Evolutionary conservation across 1,140 invertebrate species (phyloP).

Genomic region (Matsumurasca onukii): DNA sequence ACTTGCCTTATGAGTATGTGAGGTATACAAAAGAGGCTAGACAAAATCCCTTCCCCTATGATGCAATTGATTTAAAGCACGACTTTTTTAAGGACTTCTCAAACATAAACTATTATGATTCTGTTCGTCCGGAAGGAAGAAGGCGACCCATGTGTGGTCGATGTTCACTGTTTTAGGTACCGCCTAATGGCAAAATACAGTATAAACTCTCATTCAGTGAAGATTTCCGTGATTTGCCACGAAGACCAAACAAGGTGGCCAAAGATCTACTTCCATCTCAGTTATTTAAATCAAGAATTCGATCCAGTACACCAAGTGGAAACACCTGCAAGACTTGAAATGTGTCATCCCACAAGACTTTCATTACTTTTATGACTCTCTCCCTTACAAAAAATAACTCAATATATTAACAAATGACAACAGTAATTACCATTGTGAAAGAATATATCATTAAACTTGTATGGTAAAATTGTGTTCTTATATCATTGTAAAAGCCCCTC

Average conservation of each 20-base stretch:
- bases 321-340: conserved; percentile 33
- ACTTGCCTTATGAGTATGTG: conserved; percentile 39
- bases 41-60: conserved; percentile 29
- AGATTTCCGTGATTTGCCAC: conserved; percentile 28
- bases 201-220: conserved; percentile 38
- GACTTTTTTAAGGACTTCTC: conserved; percentile 31
- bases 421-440: conserved; percentile 4
- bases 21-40: conserved; percentile 35
- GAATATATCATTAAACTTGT: neutral
- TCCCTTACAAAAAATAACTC: conserved; percentile 25
- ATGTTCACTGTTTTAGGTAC: conserved; percentile 36
- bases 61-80: conserved; percentile 13
- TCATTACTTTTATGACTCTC: conserved; percentile 33
- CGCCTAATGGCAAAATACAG: conserved; percentile 34
- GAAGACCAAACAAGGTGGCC: conserved; percentile 1
- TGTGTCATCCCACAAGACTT: conserved; percentile 26
- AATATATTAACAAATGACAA: conserved; percentile 12
- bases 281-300: conserved; percentile 13
- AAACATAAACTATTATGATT: conserved; percentile 22
- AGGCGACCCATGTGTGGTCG: conserved; percentile 33
- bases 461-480: too few relatives aligned
- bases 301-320: conserved; percentile 25
- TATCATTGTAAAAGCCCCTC: neutral
- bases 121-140: conserved; percentile 31
- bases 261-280: neutral